Evolutionary conservation across 2,888 invertebrate genomes (phyloP).

Genomic region (Acleris literana): DNA sequence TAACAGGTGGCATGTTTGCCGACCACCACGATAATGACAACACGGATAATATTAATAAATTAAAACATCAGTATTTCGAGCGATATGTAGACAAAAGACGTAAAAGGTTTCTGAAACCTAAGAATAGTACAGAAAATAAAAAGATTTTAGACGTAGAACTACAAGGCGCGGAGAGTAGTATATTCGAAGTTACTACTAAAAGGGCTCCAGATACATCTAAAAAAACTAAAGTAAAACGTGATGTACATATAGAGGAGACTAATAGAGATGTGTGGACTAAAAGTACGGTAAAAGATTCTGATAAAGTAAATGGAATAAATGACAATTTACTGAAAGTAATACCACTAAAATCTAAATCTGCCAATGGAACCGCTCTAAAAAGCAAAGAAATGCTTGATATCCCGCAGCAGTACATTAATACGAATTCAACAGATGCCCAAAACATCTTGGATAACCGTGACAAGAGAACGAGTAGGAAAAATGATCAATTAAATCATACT

Average conservation of each 20-base stretch:
- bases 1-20: conserved; percentile 73
- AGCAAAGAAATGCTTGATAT: conserved; percentile 65
- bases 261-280: conserved; percentile 57
- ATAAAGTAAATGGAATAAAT: conserved; percentile 52
- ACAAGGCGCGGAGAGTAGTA: conserved; percentile 53
- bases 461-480: conserved; percentile 79
- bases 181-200: conserved; percentile 50
- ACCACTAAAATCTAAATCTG: conserved; percentile 53
- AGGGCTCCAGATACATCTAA: conserved; percentile 42
- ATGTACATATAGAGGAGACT: conserved; percentile 56
- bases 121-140: conserved; percentile 54
- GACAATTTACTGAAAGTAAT: conserved; percentile 66
- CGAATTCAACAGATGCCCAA: conserved; percentile 71
- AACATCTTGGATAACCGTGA: conserved; percentile 72
- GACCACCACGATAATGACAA: conserved; percentile 55
- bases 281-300: conserved; percentile 50
- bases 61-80: conserved; percentile 78
- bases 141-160: conserved; percentile 59
- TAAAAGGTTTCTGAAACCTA: conserved; percentile 65
- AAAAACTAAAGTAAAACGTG: conserved; percentile 62
- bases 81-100: conserved; percentile 72
- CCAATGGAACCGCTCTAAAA: conserved; percentile 44
- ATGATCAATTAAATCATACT: conserved; percentile 78
- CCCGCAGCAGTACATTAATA: conserved; percentile 66
- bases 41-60: conserved; percentile 63